Evolutionary conservation across 1,140 invertebrate genomes (phyloP).

Genomic region (Hycleus cichorii): DNA sequence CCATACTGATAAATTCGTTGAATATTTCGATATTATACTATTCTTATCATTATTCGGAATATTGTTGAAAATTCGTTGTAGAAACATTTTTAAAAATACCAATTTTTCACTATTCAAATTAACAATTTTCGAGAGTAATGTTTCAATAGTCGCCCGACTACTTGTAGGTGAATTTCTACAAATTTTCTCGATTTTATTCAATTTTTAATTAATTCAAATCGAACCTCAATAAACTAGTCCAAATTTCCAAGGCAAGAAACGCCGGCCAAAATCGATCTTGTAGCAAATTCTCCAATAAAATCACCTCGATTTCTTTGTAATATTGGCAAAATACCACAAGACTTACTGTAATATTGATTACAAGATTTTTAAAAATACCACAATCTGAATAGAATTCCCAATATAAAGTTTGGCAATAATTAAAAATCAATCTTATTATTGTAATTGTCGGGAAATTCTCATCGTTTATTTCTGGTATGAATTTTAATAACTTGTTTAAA

Average conservation of each 20-base stretch:
- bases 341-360: slow-evolving; percentile 4
- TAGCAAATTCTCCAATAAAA: slow-evolving; percentile 9
- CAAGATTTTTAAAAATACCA: slow-evolving; percentile 4
- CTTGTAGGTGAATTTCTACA: slow-evolving; percentile 9
- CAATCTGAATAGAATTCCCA: not conserved
- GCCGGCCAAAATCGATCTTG: slow-evolving; percentile 11
- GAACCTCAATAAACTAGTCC: slow-evolving; percentile 13
- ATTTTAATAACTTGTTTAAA: slow-evolving; percentile 4
- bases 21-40: not conserved
- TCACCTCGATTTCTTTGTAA: slow-evolving; percentile 6
- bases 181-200: not conserved
- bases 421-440: not conserved
- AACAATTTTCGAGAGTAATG: slow-evolving; percentile 7
- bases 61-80: slow-evolving; percentile 10
- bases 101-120: slow-evolving; percentile 7
- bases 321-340: slow-evolving; percentile 2
- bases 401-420: not conserved
- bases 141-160: not conserved
- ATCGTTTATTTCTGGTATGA: not conserved
- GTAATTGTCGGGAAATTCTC: not conserved
- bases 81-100: slow-evolving; percentile 9
- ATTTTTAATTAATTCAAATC: slow-evolving; percentile 2
- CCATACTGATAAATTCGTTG: slow-evolving; percentile 5
- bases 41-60: slow-evolving; percentile 5
- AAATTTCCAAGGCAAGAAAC: slow-evolving; percentile 11